Evolutionary conservation across 2,888 invertebrate genomes (phyloP).

Genomic region (Biston stratarius): DNA sequence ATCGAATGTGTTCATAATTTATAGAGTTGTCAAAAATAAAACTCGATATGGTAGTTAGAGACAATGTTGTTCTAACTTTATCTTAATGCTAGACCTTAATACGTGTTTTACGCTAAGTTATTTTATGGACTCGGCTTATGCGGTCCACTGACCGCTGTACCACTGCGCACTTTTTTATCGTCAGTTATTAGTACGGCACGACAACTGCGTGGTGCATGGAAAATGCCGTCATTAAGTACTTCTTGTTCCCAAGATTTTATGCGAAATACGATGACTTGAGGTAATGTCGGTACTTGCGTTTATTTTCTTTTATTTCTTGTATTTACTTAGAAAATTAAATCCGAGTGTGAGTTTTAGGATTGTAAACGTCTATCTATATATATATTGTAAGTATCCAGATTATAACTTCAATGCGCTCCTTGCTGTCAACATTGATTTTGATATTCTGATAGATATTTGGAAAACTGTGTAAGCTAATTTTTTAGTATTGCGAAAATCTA

Average conservation of each 20-base stretch:
- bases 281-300: slow-evolving; percentile 13
- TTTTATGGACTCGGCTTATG: slow-evolving; percentile 29
- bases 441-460: too few species aligned
- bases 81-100: slow-evolving; percentile 18
- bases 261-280: slow-evolving; percentile 12
- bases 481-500: too few species aligned
- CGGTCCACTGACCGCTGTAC: slow-evolving; percentile 36
- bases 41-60: slow-evolving; percentile 15
- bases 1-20: slow-evolving; percentile 19
- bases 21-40: slow-evolving; percentile 23
- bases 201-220: slow-evolving; percentile 33
- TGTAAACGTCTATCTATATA: background rate
- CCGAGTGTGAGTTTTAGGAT: background rate
- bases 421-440: too few species aligned
- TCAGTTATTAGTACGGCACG: slow-evolving; percentile 44
- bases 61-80: slow-evolving; percentile 28
- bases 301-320: slow-evolving; percentile 10
- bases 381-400: background rate
- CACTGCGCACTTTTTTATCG: slow-evolving; percentile 42
- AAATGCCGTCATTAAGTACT: slow-evolving; percentile 32
- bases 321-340: slow-evolving; percentile 1
- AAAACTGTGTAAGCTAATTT: too few species aligned
- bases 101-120: slow-evolving; percentile 23
- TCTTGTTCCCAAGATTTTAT: slow-evolving; percentile 24
- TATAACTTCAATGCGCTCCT: too few species aligned